Evolutionary conservation across 2,113 vertebrate genomes (phyloP).

Genomic region (Seriola quinqueradiata): DNA sequence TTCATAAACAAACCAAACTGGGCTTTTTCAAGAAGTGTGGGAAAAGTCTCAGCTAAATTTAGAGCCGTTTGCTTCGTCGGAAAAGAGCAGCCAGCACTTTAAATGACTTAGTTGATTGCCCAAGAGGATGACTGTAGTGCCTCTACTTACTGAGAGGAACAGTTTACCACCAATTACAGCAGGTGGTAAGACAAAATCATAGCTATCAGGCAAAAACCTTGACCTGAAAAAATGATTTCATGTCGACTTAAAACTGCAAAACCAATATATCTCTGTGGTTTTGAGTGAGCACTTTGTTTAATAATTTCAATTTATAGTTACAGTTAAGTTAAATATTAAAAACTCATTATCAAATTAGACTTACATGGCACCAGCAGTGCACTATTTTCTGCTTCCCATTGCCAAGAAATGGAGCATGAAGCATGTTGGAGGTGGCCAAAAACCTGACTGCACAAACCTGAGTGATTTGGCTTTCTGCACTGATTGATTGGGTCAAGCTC

Average conservation of each 20-base stretch:
- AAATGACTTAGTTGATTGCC: constrained; percentile 28
- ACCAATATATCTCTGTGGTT: background rate
- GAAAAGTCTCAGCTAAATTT: constrained; percentile 8
- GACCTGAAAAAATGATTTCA: background rate
- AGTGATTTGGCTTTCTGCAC: constrained; percentile 33
- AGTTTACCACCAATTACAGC: constrained; percentile 34
- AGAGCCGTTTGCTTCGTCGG: constrained; percentile 1
- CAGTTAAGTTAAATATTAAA: background rate
- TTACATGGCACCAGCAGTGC: background rate
- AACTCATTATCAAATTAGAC: background rate
- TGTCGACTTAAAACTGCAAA: background rate
- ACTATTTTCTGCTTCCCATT: background rate
- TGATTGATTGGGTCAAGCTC: constrained; percentile 50
- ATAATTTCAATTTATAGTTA: background rate
- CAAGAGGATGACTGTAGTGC: constrained; percentile 31
- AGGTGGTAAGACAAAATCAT: constrained; percentile 4
- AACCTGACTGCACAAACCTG: constrained; percentile 45
- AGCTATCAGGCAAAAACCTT: background rate
- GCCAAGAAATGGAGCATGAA: background rate
- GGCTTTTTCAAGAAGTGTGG: constrained; percentile 13
- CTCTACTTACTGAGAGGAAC: background rate
- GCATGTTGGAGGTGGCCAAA: constrained; percentile 35
- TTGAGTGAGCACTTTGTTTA: background rate
- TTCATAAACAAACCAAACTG: constrained; percentile 42
- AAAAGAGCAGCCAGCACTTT: constrained; percentile 2